A percentile compares a stretch with the other conserved stretches of the same genome.
Evolutionary conservation across 2,113 vertebrate species (phyloP).

Genomic region (Elanoides forficatus): DNA sequence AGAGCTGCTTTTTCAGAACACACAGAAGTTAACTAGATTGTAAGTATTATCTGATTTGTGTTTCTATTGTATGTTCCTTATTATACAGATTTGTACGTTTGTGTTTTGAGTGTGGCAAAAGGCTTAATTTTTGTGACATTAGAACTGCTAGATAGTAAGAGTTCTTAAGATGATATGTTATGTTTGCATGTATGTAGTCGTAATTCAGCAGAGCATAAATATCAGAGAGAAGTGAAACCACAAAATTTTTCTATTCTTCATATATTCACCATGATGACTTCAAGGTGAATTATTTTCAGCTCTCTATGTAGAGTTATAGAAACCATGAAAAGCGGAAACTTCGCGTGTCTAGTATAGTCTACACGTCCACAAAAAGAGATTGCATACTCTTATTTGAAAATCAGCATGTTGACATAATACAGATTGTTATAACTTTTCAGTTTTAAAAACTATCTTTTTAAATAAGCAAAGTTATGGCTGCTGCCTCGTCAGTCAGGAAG

Average conservation of each 20-base stretch:
- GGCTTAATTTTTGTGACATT: neutral
- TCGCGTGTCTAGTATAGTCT: neutral
- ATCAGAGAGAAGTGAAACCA: neutral
- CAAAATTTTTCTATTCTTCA: neutral
- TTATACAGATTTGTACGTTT: neutral
- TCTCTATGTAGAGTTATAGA: neutral
- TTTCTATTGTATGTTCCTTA: neutral
- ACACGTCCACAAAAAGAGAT: neutral
- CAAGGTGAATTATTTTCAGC: neutral
- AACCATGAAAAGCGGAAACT: neutral
- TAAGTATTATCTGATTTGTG: constrained; percentile 77
- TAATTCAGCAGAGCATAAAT: neutral
- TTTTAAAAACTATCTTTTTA: neutral
- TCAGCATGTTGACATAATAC: neutral
- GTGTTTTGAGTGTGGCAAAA: neutral
- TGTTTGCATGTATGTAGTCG: neutral
- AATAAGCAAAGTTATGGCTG: neutral
- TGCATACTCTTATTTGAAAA: neutral
- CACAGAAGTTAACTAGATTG: constrained; percentile 93
- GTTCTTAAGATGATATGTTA: neutral
- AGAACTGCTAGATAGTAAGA: neutral
- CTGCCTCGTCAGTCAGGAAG: neutral
- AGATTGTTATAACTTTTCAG: neutral
- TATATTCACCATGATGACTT: neutral
- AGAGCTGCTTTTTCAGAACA: constrained; percentile 96